These are phyloP conservation scores for Decapterus maruadsi DNA, from an alignment of 2,797 vertebrate species.

Conservation along the genomic window DNA sequence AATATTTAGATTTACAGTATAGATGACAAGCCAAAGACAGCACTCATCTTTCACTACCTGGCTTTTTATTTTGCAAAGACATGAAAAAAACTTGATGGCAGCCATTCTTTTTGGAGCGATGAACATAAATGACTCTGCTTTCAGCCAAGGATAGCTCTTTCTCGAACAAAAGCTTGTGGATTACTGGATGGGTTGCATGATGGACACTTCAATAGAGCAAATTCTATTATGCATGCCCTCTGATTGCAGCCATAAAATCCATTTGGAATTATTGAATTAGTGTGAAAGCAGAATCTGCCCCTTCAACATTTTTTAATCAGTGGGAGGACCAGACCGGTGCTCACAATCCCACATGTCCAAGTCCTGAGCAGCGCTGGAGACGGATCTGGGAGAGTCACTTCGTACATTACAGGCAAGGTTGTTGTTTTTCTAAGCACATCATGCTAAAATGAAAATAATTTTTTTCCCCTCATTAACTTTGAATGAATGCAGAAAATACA, in stretches of 20 bases:
- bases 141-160: conserved; percentile 51
- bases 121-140: conserved; percentile 52
- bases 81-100: conserved; percentile 27
- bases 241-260: conserved; percentile 76
- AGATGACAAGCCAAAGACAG: conserved; percentile 28
- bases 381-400: conserved; percentile 30
- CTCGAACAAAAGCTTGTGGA: conserved; percentile 62
- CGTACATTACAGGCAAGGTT: conserved; percentile 28
- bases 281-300: conserved; percentile 66
- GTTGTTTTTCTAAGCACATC: conserved; percentile 36
- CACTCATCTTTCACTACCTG: conserved; percentile 25
- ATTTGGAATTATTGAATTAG: conserved; percentile 79
- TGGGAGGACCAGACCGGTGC: conserved; percentile 33
- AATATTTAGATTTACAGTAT: conserved; percentile 1
- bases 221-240: conserved; percentile 70
- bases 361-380: conserved; percentile 39
- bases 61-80: conserved; percentile 9
- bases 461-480: conserved; percentile 29
- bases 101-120: conserved; percentile 20
- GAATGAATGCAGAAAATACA: conserved; percentile 40
- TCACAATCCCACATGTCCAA: conserved; percentile 21
- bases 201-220: conserved; percentile 70
- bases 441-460: conserved; percentile 22
- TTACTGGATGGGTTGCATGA: conserved; percentile 61
- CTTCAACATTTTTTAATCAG: conserved; percentile 70